Base-by-base conservation (phyloP, 2,113 vertebrate genomes). In the Chamaea fasciata region DNA sequence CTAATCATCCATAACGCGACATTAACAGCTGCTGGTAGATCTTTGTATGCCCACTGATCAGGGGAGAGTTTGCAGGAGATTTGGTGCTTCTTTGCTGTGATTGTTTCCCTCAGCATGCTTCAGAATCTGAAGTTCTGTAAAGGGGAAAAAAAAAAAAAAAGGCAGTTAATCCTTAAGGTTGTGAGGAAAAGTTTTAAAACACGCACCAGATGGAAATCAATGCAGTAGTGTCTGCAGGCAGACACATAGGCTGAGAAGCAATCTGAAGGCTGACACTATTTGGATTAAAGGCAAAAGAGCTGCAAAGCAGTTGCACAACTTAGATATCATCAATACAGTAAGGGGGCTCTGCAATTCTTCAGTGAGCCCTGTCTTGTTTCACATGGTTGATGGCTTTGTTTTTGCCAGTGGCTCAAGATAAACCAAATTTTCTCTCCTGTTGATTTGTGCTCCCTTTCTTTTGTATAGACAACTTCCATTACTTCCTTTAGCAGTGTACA, bases 1-100 rank as follows among this genome's bases (percentile, higher is more conserved):
- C 87, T 97, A 94, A 96, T 94, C 95, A 85, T 82, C 93, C 95
- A 92, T 96, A 84, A 89, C 83, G 0, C 35, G 8, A 42, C 83
- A 53, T 95, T 57, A 94, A 95, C 95, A 95, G 96, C 94, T 96
- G 96, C 91, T 95, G 74, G 94, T 64, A 75, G 70, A 56, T 89
- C 83, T 76, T 79, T 94, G 69, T 89, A 52, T 89, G 93, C 65
- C 76, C 83, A 89, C 4, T 76, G 87, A 85, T 76, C 91, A 83
- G 87, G 89, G 60, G 13, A 78, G 53, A 73, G 52, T 49, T 91
- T 18, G 31, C 49, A 64, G 81, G 75, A 95, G 89, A 95, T 91
- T 94, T 91, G 77, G 77, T 49, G 24, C 60, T 92, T 96, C 94
- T 96, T 96, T 95, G 91, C 91, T 82, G 18, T 30, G 67, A 87